Conservation (phyloP, 2,113 vertebrate genomes). For the Ictalurus punctatus region DNA sequence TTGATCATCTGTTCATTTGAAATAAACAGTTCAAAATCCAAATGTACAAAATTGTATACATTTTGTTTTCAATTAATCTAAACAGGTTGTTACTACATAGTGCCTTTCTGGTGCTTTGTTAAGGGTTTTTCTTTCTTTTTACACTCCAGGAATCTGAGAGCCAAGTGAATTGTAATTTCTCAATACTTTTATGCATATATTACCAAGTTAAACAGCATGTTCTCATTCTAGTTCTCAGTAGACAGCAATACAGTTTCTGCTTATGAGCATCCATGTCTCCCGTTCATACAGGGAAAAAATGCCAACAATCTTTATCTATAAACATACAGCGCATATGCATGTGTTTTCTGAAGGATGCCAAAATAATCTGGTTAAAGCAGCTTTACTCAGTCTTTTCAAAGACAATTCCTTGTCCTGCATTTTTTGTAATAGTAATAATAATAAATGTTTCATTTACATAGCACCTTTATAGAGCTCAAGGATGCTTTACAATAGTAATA, state of each 20-base stretch:
- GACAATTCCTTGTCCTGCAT: too few relatives aligned
- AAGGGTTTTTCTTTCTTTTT: neutral
- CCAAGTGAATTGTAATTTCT: neutral
- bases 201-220: neutral
- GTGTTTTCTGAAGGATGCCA: neutral
- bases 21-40: neutral
- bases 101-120: neutral
- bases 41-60: neutral
- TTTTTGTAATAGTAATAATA: too few relatives aligned
- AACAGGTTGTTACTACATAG: neutral
- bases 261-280: neutral
- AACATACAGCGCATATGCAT: neutral
- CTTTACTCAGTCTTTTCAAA: neutral
- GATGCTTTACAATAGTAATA: too few relatives aligned
- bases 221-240: neutral
- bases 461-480: too few relatives aligned
- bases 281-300: neutral
- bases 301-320: neutral
- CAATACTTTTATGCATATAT: neutral
- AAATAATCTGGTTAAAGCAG: neutral
- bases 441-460: too few relatives aligned
- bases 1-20: neutral
- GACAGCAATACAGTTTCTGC: neutral
- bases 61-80: neutral
- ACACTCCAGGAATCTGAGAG: neutral